phyloP scores from a whole-genome alignment of 2,888 invertebrate species.

The Pycnomerus fuliginosus region DNA sequence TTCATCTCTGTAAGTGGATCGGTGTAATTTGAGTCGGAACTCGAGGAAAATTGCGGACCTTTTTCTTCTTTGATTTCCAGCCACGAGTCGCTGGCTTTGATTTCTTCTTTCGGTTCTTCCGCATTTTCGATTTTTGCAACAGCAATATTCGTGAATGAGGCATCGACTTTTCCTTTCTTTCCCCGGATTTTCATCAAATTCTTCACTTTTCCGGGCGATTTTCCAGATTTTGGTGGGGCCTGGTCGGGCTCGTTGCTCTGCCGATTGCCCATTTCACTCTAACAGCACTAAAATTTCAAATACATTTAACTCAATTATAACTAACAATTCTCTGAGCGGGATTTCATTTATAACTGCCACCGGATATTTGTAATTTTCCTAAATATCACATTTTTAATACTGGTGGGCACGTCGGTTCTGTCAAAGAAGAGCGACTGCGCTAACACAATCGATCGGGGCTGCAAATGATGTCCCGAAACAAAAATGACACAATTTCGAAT shows the following conservation, averaged over 20 bases:
- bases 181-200: slow-evolving; percentile 57
- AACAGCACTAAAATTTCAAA: no score
- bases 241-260: slow-evolving; percentile 57
- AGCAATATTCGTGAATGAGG: slow-evolving; percentile 43
- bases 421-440: background rate
- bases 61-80: slow-evolving; percentile 36
- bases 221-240: slow-evolving; percentile 52
- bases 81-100: slow-evolving; percentile 44
- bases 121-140: slow-evolving; percentile 26
- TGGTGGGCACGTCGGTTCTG: background rate
- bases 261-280: slow-evolving; percentile 60
- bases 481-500: no score
- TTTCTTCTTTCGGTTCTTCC: slow-evolving; percentile 19
- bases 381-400: slow-evolving; percentile 17
- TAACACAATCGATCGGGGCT: no score
- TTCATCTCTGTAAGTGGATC: slow-evolving; percentile 68
- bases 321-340: no score
- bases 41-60: slow-evolving; percentile 54
- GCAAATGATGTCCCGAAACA: no score
- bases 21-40: slow-evolving; percentile 73
- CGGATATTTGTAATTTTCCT: slow-evolving; percentile 4
- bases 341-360: no score
- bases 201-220: slow-evolving; percentile 61
- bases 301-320: no score
- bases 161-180: slow-evolving; percentile 46